Evolutionary conservation across 2,888 invertebrate species (phyloP).

Genomic region (Thereva unica): DNA sequence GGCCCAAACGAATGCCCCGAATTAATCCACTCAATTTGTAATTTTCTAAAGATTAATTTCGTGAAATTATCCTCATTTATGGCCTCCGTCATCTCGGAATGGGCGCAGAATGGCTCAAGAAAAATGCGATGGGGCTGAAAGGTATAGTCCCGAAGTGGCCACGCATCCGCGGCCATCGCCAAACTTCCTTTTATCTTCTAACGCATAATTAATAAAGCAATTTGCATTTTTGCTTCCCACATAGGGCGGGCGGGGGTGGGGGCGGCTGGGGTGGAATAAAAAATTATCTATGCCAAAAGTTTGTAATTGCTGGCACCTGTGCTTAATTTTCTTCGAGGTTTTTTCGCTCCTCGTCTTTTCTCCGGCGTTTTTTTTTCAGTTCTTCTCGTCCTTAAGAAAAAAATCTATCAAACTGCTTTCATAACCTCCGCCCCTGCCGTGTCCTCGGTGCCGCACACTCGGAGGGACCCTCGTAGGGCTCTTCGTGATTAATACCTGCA

Average conservation of each 20-base stretch:
- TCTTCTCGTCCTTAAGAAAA: not conserved
- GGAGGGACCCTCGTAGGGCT: not conserved
- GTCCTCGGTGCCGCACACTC: not conserved
- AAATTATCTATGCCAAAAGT: conserved; percentile 38
- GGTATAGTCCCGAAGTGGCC: conserved; percentile 3
- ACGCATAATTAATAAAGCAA: conserved; percentile 41
- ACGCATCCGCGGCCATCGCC: conserved; percentile 17
- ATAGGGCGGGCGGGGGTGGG: not conserved
- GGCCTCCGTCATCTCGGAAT: conserved; percentile 23
- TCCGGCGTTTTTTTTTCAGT: not conserved
- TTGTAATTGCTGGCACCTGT: conserved; percentile 40
- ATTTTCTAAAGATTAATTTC: conserved; percentile 37
- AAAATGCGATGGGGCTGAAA: conserved; percentile 6
- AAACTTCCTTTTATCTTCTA: conserved; percentile 31
- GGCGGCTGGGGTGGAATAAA: conserved; percentile 1
- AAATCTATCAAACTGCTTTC: conserved; percentile 27
- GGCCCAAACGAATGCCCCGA: conserved; percentile 14
- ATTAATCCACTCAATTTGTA: conserved; percentile 39
- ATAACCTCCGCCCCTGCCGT: conserved; percentile 1
- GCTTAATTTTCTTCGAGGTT: conserved; percentile 30
- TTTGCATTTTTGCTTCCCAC: conserved; percentile 34
- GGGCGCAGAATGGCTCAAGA: conserved; percentile 8
- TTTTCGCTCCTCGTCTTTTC: conserved; percentile 13
- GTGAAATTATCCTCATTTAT: conserved; percentile 39
- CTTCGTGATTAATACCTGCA: conserved; percentile 38